A percentile compares a stretch with the other conserved stretches of the same genome.
phyloP scores from a whole-genome alignment of 1,140 invertebrate genomes.

The Trachymyrmex cornetzi region DNA sequence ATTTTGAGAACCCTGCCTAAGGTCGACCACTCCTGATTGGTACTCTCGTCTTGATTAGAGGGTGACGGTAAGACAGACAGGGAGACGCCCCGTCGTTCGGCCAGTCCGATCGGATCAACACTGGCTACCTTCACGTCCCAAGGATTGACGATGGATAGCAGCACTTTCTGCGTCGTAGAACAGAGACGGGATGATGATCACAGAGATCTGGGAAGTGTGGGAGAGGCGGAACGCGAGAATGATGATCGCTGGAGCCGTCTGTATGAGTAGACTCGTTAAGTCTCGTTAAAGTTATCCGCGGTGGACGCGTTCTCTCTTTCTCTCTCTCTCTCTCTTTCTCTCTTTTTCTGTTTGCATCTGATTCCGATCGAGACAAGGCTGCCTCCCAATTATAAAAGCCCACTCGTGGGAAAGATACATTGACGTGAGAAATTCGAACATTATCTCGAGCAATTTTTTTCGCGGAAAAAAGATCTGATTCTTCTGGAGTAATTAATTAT shows the following conservation, averaged over 20 bases:
- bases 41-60: slow-evolving; percentile 57
- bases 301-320: slow-evolving; percentile 28
- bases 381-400: slow-evolving; percentile 5
- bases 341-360: background rate
- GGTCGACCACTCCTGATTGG: slow-evolving; percentile 30
- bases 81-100: slow-evolving; percentile 77
- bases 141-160: slow-evolving; percentile 85
- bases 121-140: slow-evolving; percentile 85
- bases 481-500: background rate
- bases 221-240: slow-evolving; percentile 32
- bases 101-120: slow-evolving; percentile 82
- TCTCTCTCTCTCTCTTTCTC: background rate
- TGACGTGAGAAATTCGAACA: background rate
- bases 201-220: slow-evolving; percentile 54
- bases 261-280: slow-evolving; percentile 79
- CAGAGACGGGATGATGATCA: slow-evolving; percentile 70
- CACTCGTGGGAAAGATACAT: background rate
- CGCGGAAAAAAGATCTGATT: background rate
- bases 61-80: slow-evolving; percentile 69
- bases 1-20: slow-evolving; percentile 65
- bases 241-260: slow-evolving; percentile 40
- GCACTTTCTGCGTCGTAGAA: slow-evolving; percentile 82
- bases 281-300: slow-evolving; percentile 73
- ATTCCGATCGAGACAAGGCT: slow-evolving; percentile 25
- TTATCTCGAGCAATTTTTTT: background rate